A percentile compares a stretch with the other conserved stretches of the same genome.
Conservation (phyloP, 2,888 invertebrate species). For the Brenthis ino region DNA sequence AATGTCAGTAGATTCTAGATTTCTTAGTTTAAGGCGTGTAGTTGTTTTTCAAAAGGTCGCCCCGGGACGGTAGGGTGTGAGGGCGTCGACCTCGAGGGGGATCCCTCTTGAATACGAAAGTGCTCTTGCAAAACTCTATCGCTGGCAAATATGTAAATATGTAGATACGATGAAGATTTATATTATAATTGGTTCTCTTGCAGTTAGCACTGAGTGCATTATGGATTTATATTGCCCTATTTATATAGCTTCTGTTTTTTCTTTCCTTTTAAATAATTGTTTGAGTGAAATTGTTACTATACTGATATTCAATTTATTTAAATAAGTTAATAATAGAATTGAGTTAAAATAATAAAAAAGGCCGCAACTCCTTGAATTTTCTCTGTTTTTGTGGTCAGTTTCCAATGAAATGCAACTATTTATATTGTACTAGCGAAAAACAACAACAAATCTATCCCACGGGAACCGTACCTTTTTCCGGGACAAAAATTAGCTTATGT, state of each 20-base stretch:
- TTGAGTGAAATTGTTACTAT: no score
- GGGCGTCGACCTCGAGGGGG: constrained; percentile 49
- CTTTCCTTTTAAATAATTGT: no score
- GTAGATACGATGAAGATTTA: constrained; percentile 44
- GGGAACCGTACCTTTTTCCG: no score
- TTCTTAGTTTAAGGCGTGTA: constrained; percentile 36
- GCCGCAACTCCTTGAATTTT: neutral
- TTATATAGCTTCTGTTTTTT: neutral
- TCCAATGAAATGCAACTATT: neutral
- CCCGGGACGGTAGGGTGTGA: constrained; percentile 38
- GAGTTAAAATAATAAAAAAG: no score
- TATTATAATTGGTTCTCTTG: constrained; percentile 34
- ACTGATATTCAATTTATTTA: no score
- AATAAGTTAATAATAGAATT: no score
- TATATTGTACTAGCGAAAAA: neutral
- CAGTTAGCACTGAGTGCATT: constrained; percentile 21
- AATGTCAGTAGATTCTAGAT: constrained; percentile 31
- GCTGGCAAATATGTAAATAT: constrained; percentile 47
- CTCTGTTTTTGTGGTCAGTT: constrained; percentile 1
- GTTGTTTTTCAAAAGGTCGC: constrained; percentile 52
- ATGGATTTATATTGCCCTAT: constrained; percentile 3
- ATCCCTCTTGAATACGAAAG: constrained; percentile 53
- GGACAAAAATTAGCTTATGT: no score
- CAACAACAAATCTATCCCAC: no score
- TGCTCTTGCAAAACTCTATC: constrained; percentile 51